Evolutionary conservation across 2,113 vertebrate species (phyloP), one percentile per base, ranked within the genome.

Genomic region (Lanius ludovicianus): DNA sequence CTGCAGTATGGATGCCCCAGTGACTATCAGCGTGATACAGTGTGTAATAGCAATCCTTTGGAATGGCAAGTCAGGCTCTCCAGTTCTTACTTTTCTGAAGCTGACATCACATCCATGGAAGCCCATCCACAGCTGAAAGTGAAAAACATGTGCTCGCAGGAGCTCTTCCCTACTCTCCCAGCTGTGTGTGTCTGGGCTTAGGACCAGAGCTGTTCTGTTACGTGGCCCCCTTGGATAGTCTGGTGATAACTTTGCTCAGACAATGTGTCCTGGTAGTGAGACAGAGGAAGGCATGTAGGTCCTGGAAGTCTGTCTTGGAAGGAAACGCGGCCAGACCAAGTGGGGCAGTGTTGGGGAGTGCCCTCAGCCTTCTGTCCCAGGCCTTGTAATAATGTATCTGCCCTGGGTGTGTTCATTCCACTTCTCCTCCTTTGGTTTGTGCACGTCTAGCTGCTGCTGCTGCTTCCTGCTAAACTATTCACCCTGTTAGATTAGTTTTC

Each of bases 131-230:
- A 15, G 22, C 1, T 86, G 76, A 60, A 80, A 19, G 17, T 31
- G 37, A 62, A 80, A 57, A 57, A 28, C 2, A 0, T 6, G 5
- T 0, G 1, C 31, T 47, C 13, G 59, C 1, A 5, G 33, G 39
- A 92, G 2, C 19, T 23, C 16, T 42, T 47, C 35, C 6, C 19
- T 76, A 1, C 12, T 77, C 6, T 73, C 24, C 59, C 31, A 74
- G 59, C 52, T 42, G 0, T 57, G 42, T 52, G 41, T 87, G 16
- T 59, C 28, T 27, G 30, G 27, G 33, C 8, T 62, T 52, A 5
- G 20, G n/a, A 57, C 17, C 37, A 74, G 50, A 57, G 22, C 49
- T 76, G 4, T 69, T 70, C 23, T 42, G 22, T 55, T 46, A 10
- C 2, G 0, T 18, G 6, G 37, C 41, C 13, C 25, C 15, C 27